Evolutionary conservation across 2,113 vertebrate species (phyloP).

Genomic region (Pygoscelis adeliae): DNA sequence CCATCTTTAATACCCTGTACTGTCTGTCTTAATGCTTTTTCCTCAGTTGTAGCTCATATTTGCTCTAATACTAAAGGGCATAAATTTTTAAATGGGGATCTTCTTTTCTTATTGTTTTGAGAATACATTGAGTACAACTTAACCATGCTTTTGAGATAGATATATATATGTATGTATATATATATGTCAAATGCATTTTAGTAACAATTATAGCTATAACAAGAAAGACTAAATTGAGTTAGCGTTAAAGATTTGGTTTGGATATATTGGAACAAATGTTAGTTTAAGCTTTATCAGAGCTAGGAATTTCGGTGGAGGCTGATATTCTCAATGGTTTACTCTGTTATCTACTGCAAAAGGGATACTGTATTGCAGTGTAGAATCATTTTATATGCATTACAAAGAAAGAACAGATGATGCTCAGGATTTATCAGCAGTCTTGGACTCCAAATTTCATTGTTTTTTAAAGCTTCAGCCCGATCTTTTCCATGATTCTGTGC

Average conservation of each 20-base stretch:
- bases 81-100: not conserved
- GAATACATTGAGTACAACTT: not conserved
- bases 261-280: not conserved
- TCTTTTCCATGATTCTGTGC: not conserved
- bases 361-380: not conserved
- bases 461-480: not conserved
- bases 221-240: not conserved
- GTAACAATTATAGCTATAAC: not conserved
- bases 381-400: not conserved
- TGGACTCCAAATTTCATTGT: not conserved
- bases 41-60: not conserved
- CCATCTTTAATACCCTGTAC: not conserved
- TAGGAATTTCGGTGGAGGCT: not conserved
- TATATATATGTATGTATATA: not conserved
- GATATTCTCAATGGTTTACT: not conserved
- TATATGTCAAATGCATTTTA: not conserved
- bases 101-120: not conserved
- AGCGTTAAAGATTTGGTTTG: not conserved
- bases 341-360: not conserved
- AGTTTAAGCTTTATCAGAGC: not conserved
- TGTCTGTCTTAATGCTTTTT: not conserved
- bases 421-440: not conserved
- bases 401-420: not conserved
- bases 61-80: not conserved
- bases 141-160: not conserved